These are phyloP conservation scores for Pterocles orientalis DNA, from an alignment of 2,113 vertebrate genomes.

Conservation along the genomic window DNA sequence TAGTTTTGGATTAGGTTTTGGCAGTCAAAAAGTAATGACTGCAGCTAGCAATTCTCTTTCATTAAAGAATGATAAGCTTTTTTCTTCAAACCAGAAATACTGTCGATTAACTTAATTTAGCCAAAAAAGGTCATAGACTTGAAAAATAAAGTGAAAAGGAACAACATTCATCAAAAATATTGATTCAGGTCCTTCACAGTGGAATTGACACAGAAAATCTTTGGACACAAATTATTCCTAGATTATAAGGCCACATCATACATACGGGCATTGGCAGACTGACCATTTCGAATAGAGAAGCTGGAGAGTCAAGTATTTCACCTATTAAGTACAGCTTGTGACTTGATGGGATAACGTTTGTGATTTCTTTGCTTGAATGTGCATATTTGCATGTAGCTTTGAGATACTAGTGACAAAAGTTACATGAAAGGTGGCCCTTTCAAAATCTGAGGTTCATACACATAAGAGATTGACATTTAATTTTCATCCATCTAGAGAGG, in stretches of 20 bases:
- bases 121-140: not conserved
- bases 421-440: not conserved
- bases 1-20: conserved; percentile 36
- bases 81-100: conserved; percentile 1
- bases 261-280: not conserved
- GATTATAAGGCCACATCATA: not conserved
- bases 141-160: not conserved
- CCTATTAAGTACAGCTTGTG: not conserved
- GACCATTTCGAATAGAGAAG: not conserved
- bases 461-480: not conserved
- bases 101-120: not conserved
- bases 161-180: conserved; percentile 37
- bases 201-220: not conserved
- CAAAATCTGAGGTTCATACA: not conserved
- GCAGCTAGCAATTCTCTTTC: not conserved
- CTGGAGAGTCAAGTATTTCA: not conserved
- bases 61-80: not conserved
- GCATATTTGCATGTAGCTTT: not conserved
- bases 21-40: not conserved
- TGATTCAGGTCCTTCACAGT: not conserved
- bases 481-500: not conserved
- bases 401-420: not conserved
- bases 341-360: not conserved
- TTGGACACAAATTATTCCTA: not conserved
- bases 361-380: not conserved